These are phyloP conservation scores for Drosophila sp. DNA, from an alignment of 1,140 invertebrate genomes.

Conservation along the genomic window DNA sequence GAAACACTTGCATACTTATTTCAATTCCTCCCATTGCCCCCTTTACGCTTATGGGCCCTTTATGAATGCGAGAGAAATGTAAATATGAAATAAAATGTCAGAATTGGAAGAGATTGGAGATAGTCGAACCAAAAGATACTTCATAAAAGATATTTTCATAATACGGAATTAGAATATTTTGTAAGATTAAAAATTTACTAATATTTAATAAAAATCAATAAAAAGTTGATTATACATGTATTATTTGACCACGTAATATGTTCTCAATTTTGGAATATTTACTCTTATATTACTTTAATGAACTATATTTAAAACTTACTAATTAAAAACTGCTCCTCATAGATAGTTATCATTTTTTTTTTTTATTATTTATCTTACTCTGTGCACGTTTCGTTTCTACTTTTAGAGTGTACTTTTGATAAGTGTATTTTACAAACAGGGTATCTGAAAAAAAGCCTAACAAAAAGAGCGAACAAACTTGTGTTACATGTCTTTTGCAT, in stretches of 20 bases:
- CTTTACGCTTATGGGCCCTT: slow-evolving; percentile 27
- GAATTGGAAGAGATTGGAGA: neutral
- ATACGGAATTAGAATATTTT: no score
- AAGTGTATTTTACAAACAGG: slow-evolving; percentile 12
- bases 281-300: no score
- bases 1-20: slow-evolving; percentile 47
- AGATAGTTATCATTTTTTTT: no score
- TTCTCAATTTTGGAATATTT: no score
- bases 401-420: neutral
- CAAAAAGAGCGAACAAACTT: slow-evolving; percentile 12
- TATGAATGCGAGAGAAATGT: slow-evolving; percentile 54
- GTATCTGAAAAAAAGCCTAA: slow-evolving; percentile 17
- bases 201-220: no score
- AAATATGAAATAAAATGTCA: slow-evolving; percentile 53
- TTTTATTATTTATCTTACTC: no score
- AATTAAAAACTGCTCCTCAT: no score
- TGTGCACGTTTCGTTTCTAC: neutral
- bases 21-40: neutral
- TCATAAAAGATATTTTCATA: neutral
- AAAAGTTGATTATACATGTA: no score
- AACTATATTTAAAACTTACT: no score
- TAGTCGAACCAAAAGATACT: neutral
- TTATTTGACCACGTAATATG: no score
- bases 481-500: slow-evolving; percentile 50
- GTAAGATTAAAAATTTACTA: no score